Conservation (phyloP, 2,113 vertebrate species). For the Phocoena phocoena region DNA sequence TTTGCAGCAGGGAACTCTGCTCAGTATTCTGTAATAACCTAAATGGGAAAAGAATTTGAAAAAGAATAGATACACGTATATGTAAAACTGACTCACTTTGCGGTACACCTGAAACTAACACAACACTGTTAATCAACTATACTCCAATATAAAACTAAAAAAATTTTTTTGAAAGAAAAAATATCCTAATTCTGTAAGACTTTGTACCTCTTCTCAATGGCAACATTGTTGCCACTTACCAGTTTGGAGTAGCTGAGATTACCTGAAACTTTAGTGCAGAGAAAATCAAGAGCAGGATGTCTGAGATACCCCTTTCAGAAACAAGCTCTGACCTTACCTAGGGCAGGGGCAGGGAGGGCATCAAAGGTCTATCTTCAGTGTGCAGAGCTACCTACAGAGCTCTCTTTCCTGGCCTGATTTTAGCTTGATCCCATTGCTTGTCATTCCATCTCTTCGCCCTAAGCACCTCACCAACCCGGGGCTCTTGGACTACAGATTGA, state of each 20-base stretch:
- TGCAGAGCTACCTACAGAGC: not conserved
- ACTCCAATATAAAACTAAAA: too few species aligned
- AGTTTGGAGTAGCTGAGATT: not conserved
- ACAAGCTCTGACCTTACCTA: not conserved
- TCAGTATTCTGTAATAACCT: too few species aligned
- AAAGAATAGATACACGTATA: too few species aligned
- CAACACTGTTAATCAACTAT: too few species aligned
- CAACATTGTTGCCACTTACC: not conserved
- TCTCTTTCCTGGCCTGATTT: not conserved
- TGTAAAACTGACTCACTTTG: too few species aligned
- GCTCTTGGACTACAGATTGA: not conserved
- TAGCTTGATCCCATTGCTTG: not conserved
- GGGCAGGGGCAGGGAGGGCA: rapidly evolving
- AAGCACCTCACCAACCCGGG: not conserved
- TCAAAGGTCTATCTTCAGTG: not conserved
- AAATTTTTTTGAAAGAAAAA: not conserved
- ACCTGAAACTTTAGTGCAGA: not conserved
- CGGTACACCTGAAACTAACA: too few species aligned
- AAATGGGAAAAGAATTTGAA: too few species aligned
- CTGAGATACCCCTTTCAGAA: not conserved
- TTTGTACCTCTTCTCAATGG: not conserved
- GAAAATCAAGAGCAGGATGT: not conserved
- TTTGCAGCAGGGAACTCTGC: not conserved
- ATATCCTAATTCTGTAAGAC: not conserved
- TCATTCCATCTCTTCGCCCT: not conserved